Percentiles rank a stretch among this genome's conserved stretches.
These are phyloP conservation scores for Neofelis nebulosa DNA, from an alignment of 2,113 vertebrate genomes.

Conservation along the genomic window DNA sequence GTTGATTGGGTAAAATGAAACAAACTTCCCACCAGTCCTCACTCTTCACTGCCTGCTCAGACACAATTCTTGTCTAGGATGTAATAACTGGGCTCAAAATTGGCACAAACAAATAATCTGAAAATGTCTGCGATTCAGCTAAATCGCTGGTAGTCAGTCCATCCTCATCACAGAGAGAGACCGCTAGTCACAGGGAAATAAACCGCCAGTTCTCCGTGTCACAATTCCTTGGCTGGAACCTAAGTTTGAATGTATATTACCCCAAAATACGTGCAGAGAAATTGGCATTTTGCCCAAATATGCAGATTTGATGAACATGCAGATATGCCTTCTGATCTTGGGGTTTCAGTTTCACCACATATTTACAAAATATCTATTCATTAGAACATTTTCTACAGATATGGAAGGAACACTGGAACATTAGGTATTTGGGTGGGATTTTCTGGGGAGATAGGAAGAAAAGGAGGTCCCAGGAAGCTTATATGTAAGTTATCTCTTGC, in stretches of 20 bases:
- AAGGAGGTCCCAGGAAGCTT: neutral
- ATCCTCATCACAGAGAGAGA: neutral
- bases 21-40: conserved; percentile 46
- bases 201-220: neutral
- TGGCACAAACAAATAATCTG: conserved; percentile 42
- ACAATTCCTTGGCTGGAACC: neutral
- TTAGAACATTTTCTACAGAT: conserved; percentile 11
- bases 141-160: conserved; percentile 40
- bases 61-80: conserved; percentile 63
- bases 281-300: neutral
- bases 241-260: neutral
- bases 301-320: neutral
- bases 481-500: neutral
- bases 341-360: neutral
- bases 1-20: conserved; percentile 67
- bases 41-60: conserved; percentile 63
- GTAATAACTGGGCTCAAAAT: conserved; percentile 31
- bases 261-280: neutral
- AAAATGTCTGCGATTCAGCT: conserved; percentile 41
- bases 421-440: neutral
- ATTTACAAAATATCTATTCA: conserved; percentile 41
- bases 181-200: neutral
- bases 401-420: neutral
- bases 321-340: neutral
- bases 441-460: neutral